Percentiles rank a stretch among this genome's conserved stretches.
Evolutionary conservation across 2,797 vertebrate genomes (phyloP).

Genomic region (Artibeus lituratus): DNA sequence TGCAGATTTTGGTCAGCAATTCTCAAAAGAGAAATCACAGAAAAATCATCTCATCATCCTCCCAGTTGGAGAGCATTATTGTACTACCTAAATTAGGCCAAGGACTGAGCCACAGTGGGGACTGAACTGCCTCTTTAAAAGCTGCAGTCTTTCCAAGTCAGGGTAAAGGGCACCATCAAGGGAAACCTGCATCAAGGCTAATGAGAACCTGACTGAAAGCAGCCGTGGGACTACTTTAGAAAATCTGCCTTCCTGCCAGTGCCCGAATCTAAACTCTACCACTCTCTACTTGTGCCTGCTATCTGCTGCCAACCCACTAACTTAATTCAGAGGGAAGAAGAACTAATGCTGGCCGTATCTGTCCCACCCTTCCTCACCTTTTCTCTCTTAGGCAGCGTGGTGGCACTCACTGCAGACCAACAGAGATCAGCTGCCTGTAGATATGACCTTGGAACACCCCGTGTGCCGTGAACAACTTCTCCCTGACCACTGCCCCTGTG

Average conservation of each 20-base stretch:
- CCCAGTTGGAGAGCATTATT: conserved; percentile 66
- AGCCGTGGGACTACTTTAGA: conserved; percentile 50
- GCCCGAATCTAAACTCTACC: conserved; percentile 30
- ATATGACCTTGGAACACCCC: not conserved
- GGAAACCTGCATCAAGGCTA: conserved; percentile 59
- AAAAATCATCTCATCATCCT: conserved; percentile 63
- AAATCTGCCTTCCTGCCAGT: conserved; percentile 38
- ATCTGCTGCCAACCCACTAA: conserved; percentile 2
- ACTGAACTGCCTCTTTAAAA: conserved; percentile 65
- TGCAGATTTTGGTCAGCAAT: conserved; percentile 56
- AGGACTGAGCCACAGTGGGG: conserved; percentile 63
- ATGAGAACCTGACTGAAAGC: conserved; percentile 65
- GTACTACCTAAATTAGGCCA: conserved; percentile 72
- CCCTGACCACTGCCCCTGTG: not conserved
- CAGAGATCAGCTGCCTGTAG: not conserved
- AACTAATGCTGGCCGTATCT: not conserved
- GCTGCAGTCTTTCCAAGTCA: conserved; percentile 63
- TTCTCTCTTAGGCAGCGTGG: not conserved
- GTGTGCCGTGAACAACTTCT: not conserved
- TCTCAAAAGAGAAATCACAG: conserved; percentile 66
- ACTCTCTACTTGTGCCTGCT: not conserved
- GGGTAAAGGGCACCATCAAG: conserved; percentile 70
- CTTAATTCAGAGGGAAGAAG: conserved; percentile 34
- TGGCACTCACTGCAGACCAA: not conserved
- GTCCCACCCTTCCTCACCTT: not conserved